Evolutionary conservation across 2,797 vertebrate species (phyloP).

Genomic region (Amblyraja radiata): DNA sequence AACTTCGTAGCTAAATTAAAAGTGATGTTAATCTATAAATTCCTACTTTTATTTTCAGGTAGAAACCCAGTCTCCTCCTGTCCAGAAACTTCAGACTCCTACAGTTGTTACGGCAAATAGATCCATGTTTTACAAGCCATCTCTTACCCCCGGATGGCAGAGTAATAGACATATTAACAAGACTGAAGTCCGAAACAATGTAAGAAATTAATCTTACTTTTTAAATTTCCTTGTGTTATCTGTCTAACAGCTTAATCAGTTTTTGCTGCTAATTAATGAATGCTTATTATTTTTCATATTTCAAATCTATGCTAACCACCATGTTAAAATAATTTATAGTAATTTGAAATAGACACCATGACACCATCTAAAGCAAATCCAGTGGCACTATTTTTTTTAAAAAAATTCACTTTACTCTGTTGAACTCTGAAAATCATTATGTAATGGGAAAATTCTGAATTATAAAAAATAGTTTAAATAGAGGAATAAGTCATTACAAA

Average conservation of each 20-base stretch:
- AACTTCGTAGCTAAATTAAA: background rate
- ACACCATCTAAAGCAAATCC: background rate
- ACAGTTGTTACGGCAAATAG: conserved; percentile 62
- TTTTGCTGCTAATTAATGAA: background rate
- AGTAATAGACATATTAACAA: conserved; percentile 62
- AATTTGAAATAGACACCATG: background rate
- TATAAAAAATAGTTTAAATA: background rate
- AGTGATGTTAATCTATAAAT: too few species aligned
- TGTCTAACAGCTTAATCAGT: background rate
- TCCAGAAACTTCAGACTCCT: conserved; percentile 80
- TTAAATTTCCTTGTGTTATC: background rate
- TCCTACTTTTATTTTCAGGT: conserved; percentile 57
- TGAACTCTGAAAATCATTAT: background rate
- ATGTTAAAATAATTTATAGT: background rate
- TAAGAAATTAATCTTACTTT: conserved; percentile 52
- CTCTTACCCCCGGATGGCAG: conserved; percentile 69
- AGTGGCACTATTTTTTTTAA: background rate
- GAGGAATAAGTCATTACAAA: too few species aligned
- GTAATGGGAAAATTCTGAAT: background rate
- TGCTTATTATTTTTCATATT: background rate
- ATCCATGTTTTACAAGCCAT: conserved; percentile 81
- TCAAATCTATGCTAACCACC: background rate
- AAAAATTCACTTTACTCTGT: background rate
- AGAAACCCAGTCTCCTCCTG: conserved; percentile 73
- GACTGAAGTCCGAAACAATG: conserved; percentile 65